A percentile compares a stretch with the other conserved stretches of the same genome.
phyloP scores from a whole-genome alignment of 2,113 vertebrate species.

The Crotophaga sulcirostris region DNA sequence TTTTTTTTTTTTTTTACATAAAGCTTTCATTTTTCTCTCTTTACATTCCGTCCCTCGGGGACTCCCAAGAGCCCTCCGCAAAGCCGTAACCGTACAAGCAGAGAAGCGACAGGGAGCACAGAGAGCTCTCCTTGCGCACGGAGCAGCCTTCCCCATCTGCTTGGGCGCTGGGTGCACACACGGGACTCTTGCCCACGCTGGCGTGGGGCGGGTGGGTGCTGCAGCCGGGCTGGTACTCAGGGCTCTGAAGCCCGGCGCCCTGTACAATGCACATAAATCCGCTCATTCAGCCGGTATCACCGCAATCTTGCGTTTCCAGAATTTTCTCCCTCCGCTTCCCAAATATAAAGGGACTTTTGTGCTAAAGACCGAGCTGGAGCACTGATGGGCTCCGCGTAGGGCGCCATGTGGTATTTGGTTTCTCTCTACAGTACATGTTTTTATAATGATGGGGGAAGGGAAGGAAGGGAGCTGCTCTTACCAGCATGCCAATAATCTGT shows the following conservation, averaged over 20 bases:
- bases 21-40: not conserved
- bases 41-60: not conserved
- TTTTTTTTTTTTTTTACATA: no score
- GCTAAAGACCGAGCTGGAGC: not conserved
- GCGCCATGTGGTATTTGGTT: slow-evolving; percentile 59
- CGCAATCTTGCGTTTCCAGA: not conserved
- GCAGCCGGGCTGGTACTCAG: not conserved
- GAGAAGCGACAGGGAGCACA: accelerated
- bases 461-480: slow-evolving; percentile 58
- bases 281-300: not conserved
- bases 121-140: not conserved
- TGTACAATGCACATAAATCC: not conserved
- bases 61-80: not conserved
- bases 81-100: not conserved
- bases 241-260: not conserved
- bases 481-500: slow-evolving; percentile 65
- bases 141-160: not conserved
- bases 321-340: slow-evolving; percentile 37
- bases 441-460: slow-evolving; percentile 65
- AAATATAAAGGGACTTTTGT: slow-evolving; percentile 52
- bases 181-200: not conserved
- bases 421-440: slow-evolving; percentile 56
- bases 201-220: not conserved
- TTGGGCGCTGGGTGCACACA: not conserved
- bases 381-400: not conserved